Evolutionary conservation across 2,797 vertebrate species (phyloP).

Genomic region (Rhinella marina): DNA sequence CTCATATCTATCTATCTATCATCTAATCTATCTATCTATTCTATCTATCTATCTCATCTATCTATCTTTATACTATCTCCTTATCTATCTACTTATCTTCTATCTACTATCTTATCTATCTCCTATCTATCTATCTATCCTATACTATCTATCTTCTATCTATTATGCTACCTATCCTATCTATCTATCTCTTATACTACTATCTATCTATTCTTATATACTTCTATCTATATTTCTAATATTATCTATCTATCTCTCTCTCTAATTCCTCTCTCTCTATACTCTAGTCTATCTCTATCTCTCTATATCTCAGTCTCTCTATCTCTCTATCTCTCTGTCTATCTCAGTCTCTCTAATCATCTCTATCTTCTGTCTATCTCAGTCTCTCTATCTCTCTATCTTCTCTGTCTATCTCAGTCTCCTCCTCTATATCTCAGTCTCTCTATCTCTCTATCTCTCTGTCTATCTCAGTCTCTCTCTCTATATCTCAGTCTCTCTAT

Average conservation of each 20-base stretch:
- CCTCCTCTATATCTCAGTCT: neutral
- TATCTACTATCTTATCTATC: neutral
- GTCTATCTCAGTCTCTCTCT: neutral
- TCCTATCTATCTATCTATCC: neutral
- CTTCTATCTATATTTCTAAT: constrained; percentile 1
- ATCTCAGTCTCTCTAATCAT: neutral
- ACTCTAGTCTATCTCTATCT: neutral
- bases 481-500: neutral
- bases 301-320: constrained; percentile 19
- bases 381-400: neutral
- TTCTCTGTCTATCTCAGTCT: neutral
- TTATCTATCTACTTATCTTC: constrained; percentile 33
- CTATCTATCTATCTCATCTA: constrained; percentile 68
- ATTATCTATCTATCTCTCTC: constrained; percentile 1
- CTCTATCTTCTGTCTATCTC: neutral
- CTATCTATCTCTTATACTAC: neutral
- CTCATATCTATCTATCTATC: constrained; percentile 70
- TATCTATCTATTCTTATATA: neutral
- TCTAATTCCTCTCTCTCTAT: constrained; percentile 7
- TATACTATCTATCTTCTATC: constrained; percentile 2
- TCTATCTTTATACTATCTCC: constrained; percentile 68
- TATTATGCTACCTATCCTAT: neutral
- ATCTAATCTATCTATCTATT: constrained; percentile 45
- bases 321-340: constrained; percentile 14
- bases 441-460: neutral